These are phyloP conservation scores for Chironomus striatipennis DNA, from an alignment of 1,140 invertebrate genomes.

Conservation along the genomic window DNA sequence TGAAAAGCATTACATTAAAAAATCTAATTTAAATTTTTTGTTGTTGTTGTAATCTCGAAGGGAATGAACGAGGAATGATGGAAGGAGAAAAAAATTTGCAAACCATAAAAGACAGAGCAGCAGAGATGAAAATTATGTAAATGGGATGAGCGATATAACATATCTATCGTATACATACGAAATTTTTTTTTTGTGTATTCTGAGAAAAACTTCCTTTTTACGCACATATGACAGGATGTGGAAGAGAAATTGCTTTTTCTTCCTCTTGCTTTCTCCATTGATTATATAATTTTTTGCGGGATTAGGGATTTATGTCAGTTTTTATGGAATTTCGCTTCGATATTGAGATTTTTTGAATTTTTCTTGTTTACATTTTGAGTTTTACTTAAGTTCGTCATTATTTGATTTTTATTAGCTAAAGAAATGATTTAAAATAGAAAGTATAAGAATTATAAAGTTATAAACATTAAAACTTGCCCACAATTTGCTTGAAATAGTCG, in stretches of 20 bases:
- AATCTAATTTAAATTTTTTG: neutral
- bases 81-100: neutral
- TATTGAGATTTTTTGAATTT: too few relatives aligned
- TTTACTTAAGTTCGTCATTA: too few relatives aligned
- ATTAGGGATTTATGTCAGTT: too few relatives aligned
- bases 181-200: neutral
- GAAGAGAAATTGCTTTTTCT: neutral
- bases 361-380: too few relatives aligned
- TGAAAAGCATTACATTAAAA: too few relatives aligned
- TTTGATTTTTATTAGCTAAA: too few relatives aligned
- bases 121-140: neutral
- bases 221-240: neutral
- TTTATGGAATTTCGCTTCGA: too few relatives aligned
- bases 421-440: too few relatives aligned
- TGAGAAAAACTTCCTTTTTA: neutral
- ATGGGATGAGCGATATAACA: neutral
- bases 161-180: neutral
- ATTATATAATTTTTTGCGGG: neutral
- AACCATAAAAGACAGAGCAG: neutral
- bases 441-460: too few relatives aligned
- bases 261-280: neutral
- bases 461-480: too few relatives aligned
- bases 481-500: too few relatives aligned
- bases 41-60: neutral
- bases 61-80: too few relatives aligned